Percentiles rank a stretch among this genome's conserved stretches.
Conservation (phyloP, 2,888 invertebrate genomes). For the Adineta ricciae region DNA sequence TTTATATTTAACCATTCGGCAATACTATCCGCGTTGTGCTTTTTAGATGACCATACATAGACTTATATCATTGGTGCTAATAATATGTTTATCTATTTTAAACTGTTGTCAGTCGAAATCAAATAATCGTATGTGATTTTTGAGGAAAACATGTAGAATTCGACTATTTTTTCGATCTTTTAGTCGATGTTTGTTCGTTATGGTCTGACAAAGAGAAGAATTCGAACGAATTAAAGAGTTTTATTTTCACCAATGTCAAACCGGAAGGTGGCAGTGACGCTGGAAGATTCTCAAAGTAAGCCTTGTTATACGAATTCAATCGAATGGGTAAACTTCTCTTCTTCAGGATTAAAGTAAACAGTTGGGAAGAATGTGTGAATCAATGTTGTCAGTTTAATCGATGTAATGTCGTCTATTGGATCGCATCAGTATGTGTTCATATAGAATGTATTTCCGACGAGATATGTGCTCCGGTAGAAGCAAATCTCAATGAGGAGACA, state of each 20-base stretch:
- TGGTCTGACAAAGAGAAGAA: not conserved
- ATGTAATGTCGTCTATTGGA: not conserved
- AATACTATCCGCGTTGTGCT: not conserved
- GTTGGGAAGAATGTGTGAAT: not conserved
- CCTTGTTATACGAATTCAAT: not conserved
- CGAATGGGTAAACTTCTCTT: too few species aligned
- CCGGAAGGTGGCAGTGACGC: not conserved
- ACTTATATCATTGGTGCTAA: not conserved
- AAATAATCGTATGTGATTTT: not conserved
- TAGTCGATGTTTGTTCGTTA: not conserved
- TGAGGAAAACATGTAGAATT: too few species aligned
- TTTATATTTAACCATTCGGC: not conserved
- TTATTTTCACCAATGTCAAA: not conserved
- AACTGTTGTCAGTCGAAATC: not conserved
- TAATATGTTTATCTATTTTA: not conserved
- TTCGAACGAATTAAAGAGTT: not conserved
- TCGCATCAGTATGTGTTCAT: not conserved
- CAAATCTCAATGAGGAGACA: conserved; percentile 63
- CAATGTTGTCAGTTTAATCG: conserved; percentile 6
- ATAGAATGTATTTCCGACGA: conserved; percentile 8
- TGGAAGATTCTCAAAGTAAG: not conserved
- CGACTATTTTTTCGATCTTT: not conserved
- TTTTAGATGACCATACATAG: not conserved
- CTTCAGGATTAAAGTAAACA: not conserved
- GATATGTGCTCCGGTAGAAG: conserved; percentile 61